Base-by-base conservation (phyloP, 1,140 invertebrate species). In the Lysiphlebus fabarum region DNA sequence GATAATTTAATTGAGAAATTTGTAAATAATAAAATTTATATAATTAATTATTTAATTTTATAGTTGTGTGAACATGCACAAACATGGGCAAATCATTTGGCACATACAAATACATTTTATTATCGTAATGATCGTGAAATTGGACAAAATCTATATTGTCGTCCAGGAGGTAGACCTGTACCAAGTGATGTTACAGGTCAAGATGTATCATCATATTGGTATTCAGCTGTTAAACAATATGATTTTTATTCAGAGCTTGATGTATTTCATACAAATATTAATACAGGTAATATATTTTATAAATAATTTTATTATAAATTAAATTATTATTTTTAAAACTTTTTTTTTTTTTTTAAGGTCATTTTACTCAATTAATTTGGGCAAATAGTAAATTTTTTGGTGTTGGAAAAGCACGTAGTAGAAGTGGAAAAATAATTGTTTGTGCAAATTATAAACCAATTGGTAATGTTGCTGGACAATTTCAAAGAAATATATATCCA, bases 321-420 rank as follows among this genome's bases (percentile, higher is more conserved):
- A n/a, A n/a, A n/a, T n/a, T n/a, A n/a, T n/a, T n/a, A n/a, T n/a
- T n/a, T n/a, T n/a, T n/a, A n/a, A n/a, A n/a, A n/a, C n/a, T n/a
- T 49, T n/a, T n/a, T 49, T 0, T 36, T 10, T 34, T 34, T 49
- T 49, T 6, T 49, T 36, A 33, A 91, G 91, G 91, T 67, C 90
- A 95, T 71, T 96, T 95, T 75, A 93, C 92, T 0, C 93, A 96
- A 79, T 81, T 96, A 70, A 88, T 96, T 11, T 96, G 93, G 93
- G 85, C 86, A 36, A 84, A 80, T 6, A 90, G 88, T 7, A 83
- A 84, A 45, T 83, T 88, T 67, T 86, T 95, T 68, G 93, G 93
- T 1, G 85, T 95, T 5, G 92, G 91, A 11, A 90, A 90, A 72
- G 90, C 91, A 0, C 82, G 86, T 47, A 88, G 85, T 26, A 78